Evolutionary conservation across 2,113 vertebrate genomes (phyloP), one percentile per base, ranked within the genome.

Genomic region (Nesogale talazaci): DNA sequence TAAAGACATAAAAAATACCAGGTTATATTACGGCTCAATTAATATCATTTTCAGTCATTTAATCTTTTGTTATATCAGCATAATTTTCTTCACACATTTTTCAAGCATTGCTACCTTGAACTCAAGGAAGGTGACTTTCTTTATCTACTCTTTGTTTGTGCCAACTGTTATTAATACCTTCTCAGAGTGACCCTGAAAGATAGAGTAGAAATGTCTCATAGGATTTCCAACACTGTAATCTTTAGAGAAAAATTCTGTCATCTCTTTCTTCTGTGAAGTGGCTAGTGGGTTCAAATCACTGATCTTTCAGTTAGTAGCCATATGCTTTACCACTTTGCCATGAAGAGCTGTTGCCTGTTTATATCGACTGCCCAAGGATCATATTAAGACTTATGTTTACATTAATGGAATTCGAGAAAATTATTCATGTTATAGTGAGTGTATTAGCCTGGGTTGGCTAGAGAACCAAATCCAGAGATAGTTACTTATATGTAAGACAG

Each of bases 11-110:
- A 65, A 83, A 56, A 2, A 42, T 84, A 89, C 0, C 17, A 46
- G 34, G 22, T 78, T 75, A 77, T 16, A 38, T 27, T 84, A 31
- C 46, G 38, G 89, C 61, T 88, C 87, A 70, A 92, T 65, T 85
- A 75, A 80, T 65, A 57, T 61, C 31, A 34, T 87, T 40, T 83
- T 38, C 65, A 81, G 67, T 63, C 12, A 22, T 17, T 65, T 86
- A 78, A 78, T 67, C 1, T n/a, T 59, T 8, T 1, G 85, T 90
- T 83, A 2, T 34, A 61, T 84, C 36, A 77, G 6, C 2, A 3
- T 79, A 56, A 75, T 72, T 1, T 2, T 83, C 34, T 82, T 79
- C 6, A 74, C 6, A 3, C 15, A 63, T 29, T 75, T 84, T 19
- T 84, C 22, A 74, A 22, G 19, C 42, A 46, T 7, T 25, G 6